Evolutionary conservation across 2,113 vertebrate genomes (phyloP), one percentile per base, ranked within the genome.

Genomic region (Perccottus glenii): DNA sequence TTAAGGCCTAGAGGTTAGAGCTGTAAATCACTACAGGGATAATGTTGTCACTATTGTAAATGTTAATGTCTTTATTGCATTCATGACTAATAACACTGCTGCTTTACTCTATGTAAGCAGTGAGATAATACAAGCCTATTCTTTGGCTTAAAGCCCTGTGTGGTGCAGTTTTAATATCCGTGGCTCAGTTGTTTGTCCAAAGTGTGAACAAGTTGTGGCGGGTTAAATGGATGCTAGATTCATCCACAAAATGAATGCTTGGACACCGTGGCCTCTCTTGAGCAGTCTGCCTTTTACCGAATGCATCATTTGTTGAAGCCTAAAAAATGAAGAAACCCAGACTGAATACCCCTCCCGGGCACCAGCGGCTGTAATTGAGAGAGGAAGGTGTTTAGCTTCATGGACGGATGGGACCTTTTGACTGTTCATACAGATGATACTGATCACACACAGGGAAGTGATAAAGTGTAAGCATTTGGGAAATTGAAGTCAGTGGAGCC

Each of bases 21-120:
- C 82, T 77, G 82, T 86, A 78, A 65, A 83, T 86, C 77, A 82
- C 55, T 60, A 38, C 46, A 67, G 60, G 9, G 62, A 70, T 83
- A 62, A 66, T 79, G 42, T 67, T 70, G 60, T 57, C 53, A 65
- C 67, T 63, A 40, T 71, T 5, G 6, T 50, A 70, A 60, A 63
- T 57, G 11, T 16, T 53, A 67, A 73, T 49, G 45, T 47, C 42
- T 11, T 36, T 53, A 44, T 78, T 27, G 19, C 19, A 27, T 27
- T 27, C n/a, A 46, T 19, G 61, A 47, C 33, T n/a, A 58, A 67
- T 11, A 50, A 62, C 53, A 35, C 57, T 14, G 60, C 19, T 27
- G 19, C 19, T 27, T 27, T 27, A 27, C 19, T 27, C 19, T 27
- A 27, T 27, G 19, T 27, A 27, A 27, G 19, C 19, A 27, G 19